Base-by-base conservation (phyloP, 2,113 vertebrate genomes). In the Canis aureus region DNA sequence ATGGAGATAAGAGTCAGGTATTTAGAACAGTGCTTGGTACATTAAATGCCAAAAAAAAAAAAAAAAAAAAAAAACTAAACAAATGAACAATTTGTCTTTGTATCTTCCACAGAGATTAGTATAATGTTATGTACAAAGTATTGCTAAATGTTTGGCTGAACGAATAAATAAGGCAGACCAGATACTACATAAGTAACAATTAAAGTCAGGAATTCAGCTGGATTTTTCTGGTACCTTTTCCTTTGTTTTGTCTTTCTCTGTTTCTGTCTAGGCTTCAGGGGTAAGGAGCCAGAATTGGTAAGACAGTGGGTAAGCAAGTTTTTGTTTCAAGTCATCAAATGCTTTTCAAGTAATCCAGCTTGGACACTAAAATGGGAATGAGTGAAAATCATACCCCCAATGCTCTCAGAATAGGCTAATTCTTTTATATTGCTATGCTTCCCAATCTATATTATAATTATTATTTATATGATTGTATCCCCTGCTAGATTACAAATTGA, bases 311-410 rank as follows among this genome's bases (percentile, higher is more conserved):
- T 74, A 96, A 91, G 16, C 66, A 8, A 60, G 29, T 57, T 53
- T 87, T 80, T 87, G 51, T 71, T 95, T 95, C 79, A 94, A 93
- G 78, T 91, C 66, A 96, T 73, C 27, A 96, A 76, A 89, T 91
- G 51, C 11, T 81, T 94, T 94, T 64, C 27, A 96, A 83, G 27
- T 79, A 92, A 94, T 92, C 38, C 43, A 82, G n/a, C 8, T 69
- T 94, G 25, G 53, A 94, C 96, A 85, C 38, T 74, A 88, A 97
- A 95, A 49, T 19, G 17, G 27, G 17, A 27, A 80, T 55, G 22
- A 89, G 38, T 80, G 16, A 69, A 85, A 84, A 94, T 81, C 23
- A 95, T 6, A 94, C 11, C 27, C 35, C 29, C 35, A 69, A 4
- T 7, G 8, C 59, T 81, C 17, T 91, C 62, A 83, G 6, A 57